phyloP scores from a whole-genome alignment of 1,140 invertebrate genomes.

The Pogonus chalceus region DNA sequence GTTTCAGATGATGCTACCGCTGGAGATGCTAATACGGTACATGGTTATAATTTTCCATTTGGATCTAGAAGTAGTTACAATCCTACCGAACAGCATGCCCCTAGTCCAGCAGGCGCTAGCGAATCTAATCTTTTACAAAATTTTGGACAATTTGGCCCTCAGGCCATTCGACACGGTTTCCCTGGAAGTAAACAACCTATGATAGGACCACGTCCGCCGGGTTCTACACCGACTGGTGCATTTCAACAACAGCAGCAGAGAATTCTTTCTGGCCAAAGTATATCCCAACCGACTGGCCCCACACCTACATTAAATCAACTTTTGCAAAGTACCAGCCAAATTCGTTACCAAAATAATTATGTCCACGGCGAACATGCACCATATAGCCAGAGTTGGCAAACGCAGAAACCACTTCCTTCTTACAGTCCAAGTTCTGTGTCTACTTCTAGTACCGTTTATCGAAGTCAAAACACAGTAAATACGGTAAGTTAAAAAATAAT shows the following conservation, averaged over 20 bases:
- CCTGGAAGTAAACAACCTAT: constrained; percentile 24
- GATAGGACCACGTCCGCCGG: constrained; percentile 29
- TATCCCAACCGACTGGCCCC: constrained; percentile 69
- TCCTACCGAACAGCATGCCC: constrained; percentile 14
- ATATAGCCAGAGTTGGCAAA: constrained; percentile 29
- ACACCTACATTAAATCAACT: constrained; percentile 86
- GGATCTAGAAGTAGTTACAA: constrained; percentile 10
- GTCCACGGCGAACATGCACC: constrained; percentile 26
- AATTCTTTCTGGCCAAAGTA: constrained; percentile 52
- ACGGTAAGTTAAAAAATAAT: too few relatives aligned
- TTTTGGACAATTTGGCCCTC: constrained; percentile 1
- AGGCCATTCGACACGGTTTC: constrained; percentile 5
- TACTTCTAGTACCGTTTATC: constrained; percentile 25
- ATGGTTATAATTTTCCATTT: constrained; percentile 10
- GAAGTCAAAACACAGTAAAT: constrained; percentile 31
- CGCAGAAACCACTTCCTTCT: constrained; percentile 25
- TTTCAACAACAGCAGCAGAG: constrained; percentile 38
- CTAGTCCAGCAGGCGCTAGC: constrained; percentile 2
- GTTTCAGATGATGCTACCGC: neutral
- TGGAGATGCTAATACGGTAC: neutral
- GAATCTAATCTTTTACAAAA: neutral
- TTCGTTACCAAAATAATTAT: constrained; percentile 32
- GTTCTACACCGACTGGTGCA: constrained; percentile 10
- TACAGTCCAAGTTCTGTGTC: constrained; percentile 13
- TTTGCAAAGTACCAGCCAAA: constrained; percentile 30